Evolutionary conservation across 2,113 vertebrate species (phyloP), one percentile per base, ranked within the genome.

Genomic region (Xerus inauris): DNA sequence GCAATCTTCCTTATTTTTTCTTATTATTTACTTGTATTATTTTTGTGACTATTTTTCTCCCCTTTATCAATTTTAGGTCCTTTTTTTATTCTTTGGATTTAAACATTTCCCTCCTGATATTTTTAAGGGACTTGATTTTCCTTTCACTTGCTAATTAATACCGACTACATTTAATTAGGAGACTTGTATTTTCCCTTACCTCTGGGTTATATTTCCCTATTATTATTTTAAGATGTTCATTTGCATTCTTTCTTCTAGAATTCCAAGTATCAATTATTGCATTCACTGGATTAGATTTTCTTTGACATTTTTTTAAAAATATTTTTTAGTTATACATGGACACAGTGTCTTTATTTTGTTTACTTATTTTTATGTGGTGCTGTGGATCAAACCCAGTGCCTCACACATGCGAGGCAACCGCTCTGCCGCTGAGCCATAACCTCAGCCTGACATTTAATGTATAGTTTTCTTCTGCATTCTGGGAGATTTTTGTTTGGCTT

Each of bases 111-210:
- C 72, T 45, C 54, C 0, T 77, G 73, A 76, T 1, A 12, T 73
- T 95, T 96, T 95, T 49, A 89, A 91, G 32, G 38, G 3, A 79
- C 45, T 82, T 64, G 47, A 76, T 65, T 77, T 85, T 89, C 12
- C 82, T 85, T 89, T 72, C 10, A 59, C 24, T 62, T 88, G 51
- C 32, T 26, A 32, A 32, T 80, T 96, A 76, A 57, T 80, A 40
- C 17, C 85, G 28, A 30, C 1, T 88, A 49, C 19, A 80, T 80
- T 81, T 65, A 93, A 64, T 83, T 9, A 73, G 30, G 86, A 89
- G 35, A 79, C 30, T 54, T 28, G 4, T 90, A 6, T 72, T 77
- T 92, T 72, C 35, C 7, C 87, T 88, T 59, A 62, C n/a, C 14
- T 84, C 30, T 69, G 17, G 30, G 7, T 84, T 28, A 95, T 71